phyloP scores from a whole-genome alignment of 37 sponge, comb jelly and placozoan genomes.

The Spongilla lacustris region DNA sequence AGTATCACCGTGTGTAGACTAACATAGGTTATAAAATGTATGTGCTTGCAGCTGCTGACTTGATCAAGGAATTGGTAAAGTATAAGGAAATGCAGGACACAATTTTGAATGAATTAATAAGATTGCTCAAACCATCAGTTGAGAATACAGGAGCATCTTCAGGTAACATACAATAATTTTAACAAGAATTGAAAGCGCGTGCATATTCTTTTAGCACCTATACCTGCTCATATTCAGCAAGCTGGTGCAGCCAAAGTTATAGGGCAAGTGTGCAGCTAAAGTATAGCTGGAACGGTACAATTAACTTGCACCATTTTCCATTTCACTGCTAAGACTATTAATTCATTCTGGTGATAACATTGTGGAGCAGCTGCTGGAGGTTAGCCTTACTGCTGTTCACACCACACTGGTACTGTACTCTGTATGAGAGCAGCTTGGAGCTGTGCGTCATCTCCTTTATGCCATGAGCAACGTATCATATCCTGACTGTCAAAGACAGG shows the following conservation, averaged over 20 bases:
- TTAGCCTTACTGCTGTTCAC: neutral
- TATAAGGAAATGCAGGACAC: conserved; percentile 86
- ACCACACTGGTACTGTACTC: neutral
- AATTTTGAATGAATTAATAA: conserved; percentile 78
- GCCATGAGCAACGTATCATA: conserved; percentile 85
- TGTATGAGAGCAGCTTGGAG: conserved; percentile 71
- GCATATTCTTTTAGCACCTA: conserved; percentile 55
- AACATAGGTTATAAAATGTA: neutral
- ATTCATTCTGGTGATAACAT: neutral
- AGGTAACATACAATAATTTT: no score
- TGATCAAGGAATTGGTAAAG: conserved; percentile 68
- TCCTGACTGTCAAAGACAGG: conserved; percentile 86
- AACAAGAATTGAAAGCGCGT: no score
- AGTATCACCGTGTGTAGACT: neutral
- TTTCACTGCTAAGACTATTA: neutral
- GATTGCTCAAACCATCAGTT: conserved; percentile 63
- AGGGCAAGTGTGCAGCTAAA: conserved; percentile 1
- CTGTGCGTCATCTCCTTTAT: conserved; percentile 73
- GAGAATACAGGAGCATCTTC: conserved; percentile 8
- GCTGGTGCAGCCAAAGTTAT: conserved; percentile 77
- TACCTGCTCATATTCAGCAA: conserved; percentile 79
- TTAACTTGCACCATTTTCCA: neutral
- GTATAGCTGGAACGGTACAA: neutral
- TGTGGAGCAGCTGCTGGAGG: neutral
- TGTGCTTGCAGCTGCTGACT: conserved; percentile 46